These are phyloP conservation scores for Caranx melampygus DNA, from an alignment of 2,113 vertebrate species.

Conservation along the genomic window DNA sequence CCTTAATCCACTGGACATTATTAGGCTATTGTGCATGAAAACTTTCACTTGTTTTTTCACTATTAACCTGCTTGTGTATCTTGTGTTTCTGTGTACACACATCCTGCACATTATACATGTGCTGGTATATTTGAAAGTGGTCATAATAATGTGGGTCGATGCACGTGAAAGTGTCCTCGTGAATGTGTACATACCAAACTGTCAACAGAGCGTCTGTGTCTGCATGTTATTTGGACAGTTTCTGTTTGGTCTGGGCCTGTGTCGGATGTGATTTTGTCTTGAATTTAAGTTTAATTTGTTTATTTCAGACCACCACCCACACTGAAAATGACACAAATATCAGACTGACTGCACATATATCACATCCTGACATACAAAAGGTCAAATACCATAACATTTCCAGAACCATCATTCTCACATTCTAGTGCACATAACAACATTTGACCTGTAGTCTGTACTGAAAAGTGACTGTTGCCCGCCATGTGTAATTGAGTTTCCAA, in stretches of 20 bases:
- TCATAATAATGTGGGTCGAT: conserved; percentile 17
- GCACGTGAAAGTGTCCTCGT: conserved; percentile 5
- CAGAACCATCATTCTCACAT: no score
- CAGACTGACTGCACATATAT: not conserved
- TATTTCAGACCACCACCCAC: not conserved
- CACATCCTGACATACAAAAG: not conserved
- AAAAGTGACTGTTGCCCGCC: no score
- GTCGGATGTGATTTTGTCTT: conserved; percentile 6
- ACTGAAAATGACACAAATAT: not conserved
- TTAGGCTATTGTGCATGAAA: not conserved
- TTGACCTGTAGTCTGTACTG: no score
- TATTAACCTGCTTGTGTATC: not conserved
- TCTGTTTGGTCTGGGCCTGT: conserved; percentile 6
- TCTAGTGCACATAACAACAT: no score
- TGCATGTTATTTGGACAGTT: conserved; percentile 3
- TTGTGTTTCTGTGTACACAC: conserved; percentile 13
- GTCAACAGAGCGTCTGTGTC: not conserved
- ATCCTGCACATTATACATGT: conserved; percentile 2
- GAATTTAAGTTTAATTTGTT: not conserved
- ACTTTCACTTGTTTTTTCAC: not conserved
- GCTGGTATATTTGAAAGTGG: conserved; percentile 36
- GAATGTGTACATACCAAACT: not conserved
- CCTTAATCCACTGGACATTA: no score
- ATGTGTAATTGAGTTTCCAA: no score
- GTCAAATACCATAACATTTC: not conserved